These are phyloP conservation scores for Sericinus montela DNA, from an alignment of 2,888 invertebrate genomes.

Conservation along the genomic window DNA sequence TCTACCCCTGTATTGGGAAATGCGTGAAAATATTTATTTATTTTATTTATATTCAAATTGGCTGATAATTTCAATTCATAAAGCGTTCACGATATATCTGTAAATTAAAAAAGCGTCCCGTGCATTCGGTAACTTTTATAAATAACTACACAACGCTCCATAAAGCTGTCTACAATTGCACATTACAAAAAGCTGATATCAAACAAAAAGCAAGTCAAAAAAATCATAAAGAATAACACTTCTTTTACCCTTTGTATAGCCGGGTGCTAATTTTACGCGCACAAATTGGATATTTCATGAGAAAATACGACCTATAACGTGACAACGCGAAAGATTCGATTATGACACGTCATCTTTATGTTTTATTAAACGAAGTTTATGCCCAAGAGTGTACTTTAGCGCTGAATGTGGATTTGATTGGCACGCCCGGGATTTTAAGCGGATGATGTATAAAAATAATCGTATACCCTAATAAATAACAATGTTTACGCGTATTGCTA, in stretches of 20 bases:
- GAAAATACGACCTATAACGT: slow-evolving; percentile 32
- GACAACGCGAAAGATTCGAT: slow-evolving; percentile 25
- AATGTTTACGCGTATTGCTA: neutral
- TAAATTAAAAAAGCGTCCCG: too few relatives aligned
- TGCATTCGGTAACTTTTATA: too few relatives aligned
- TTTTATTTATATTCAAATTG: too few relatives aligned
- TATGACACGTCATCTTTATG: slow-evolving; percentile 30
- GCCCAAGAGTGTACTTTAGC: slow-evolving; percentile 21
- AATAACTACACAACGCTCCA: neutral
- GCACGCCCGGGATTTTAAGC: slow-evolving; percentile 8
- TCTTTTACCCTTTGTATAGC: slow-evolving; percentile 29
- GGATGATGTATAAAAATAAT: slow-evolving; percentile 19
- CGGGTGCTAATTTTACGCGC: slow-evolving; percentile 41
- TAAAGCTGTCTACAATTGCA: slow-evolving; percentile 19
- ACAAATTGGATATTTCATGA: slow-evolving; percentile 38
- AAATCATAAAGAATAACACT: slow-evolving; percentile 26
- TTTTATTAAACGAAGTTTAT: slow-evolving; percentile 30
- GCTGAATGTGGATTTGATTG: slow-evolving; percentile 15
- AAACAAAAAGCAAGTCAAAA: slow-evolving; percentile 20
- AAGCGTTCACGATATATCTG: too few relatives aligned
- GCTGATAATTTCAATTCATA: too few relatives aligned
- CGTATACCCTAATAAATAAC: neutral
- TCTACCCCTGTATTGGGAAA: too few relatives aligned
- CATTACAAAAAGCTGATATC: slow-evolving; percentile 13
- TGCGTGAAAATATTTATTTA: too few relatives aligned